phyloP scores from a whole-genome alignment of 2,888 invertebrate species.

The Timema podura region DNA sequence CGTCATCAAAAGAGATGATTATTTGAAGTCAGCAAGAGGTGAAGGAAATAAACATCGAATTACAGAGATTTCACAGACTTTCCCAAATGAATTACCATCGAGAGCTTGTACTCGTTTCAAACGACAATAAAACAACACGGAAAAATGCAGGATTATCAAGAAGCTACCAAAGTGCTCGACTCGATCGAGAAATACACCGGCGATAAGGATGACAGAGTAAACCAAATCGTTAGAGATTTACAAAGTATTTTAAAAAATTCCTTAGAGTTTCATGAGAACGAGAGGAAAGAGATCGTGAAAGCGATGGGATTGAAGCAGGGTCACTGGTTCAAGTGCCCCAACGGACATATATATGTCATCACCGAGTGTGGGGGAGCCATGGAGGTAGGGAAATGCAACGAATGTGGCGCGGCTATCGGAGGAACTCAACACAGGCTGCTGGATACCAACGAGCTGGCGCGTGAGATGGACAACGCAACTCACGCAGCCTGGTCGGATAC shows the following conservation, averaged over 20 bases:
- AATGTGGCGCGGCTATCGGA: conserved; percentile 57
- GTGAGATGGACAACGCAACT: conserved; percentile 53
- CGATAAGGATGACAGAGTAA: neutral
- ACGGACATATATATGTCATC: conserved; percentile 64
- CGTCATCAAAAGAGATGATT: conserved; percentile 32
- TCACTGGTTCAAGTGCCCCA: conserved; percentile 68
- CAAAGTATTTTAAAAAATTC: neutral
- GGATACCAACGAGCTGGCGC: conserved; percentile 47
- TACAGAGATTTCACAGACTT: conserved; percentile 12
- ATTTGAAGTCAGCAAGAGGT: conserved; percentile 27
- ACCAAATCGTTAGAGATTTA: neutral
- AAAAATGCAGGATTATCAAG: conserved; percentile 9
- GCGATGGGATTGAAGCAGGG: conserved; percentile 56
- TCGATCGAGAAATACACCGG: conserved; percentile 6
- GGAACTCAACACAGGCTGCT: conserved; percentile 50
- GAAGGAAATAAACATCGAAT: conserved; percentile 23
- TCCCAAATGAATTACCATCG: conserved; percentile 28
- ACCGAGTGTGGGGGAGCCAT: conserved; percentile 65
- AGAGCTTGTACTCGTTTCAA: neutral
- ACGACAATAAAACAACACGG: neutral
- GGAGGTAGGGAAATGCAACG: conserved; percentile 50
- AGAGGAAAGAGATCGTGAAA: conserved; percentile 52
- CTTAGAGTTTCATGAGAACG: conserved; percentile 43
- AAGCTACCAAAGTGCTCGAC: neutral
- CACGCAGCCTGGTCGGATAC: conserved; percentile 44